These are phyloP conservation scores for Tuta absoluta DNA, from an alignment of 2,888 invertebrate species.

Conservation along the genomic window DNA sequence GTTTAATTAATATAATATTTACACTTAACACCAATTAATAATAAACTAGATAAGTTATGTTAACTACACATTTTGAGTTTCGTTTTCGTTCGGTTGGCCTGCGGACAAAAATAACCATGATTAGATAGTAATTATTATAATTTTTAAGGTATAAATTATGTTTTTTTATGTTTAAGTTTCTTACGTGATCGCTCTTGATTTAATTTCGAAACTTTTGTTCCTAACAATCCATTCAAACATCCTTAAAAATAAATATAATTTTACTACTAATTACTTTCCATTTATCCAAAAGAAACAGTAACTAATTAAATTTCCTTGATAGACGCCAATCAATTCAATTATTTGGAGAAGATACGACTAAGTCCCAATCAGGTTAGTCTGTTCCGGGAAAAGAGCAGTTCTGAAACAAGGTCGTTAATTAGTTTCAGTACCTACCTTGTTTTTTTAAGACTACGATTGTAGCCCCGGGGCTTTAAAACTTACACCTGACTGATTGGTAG, in stretches of 20 bases:
- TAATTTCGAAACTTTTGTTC: too few relatives aligned
- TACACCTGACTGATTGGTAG: too few relatives aligned
- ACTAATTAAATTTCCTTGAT: background rate
- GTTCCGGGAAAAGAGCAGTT: background rate
- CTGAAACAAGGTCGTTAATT: background rate
- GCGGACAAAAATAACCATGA: slow-evolving; percentile 15
- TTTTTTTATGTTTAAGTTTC: background rate
- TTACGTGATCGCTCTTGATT: slow-evolving; percentile 1
- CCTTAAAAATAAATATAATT: too few relatives aligned
- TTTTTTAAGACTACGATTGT: background rate
- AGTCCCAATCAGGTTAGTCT: background rate
- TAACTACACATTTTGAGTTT: slow-evolving; percentile 22
- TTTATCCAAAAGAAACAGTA: background rate
- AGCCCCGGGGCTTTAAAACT: too few relatives aligned
- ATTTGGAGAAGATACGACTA: background rate
- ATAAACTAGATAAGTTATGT: background rate
- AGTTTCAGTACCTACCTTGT: background rate
- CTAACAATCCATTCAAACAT: too few relatives aligned
- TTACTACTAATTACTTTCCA: too few relatives aligned
- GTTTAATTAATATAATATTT: slow-evolving; percentile 13
- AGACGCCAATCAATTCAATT: slow-evolving; percentile 10
- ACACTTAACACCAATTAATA: slow-evolving; percentile 7
- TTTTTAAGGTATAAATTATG: background rate
- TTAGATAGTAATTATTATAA: background rate
- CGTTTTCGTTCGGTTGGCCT: slow-evolving; percentile 23